Conservation (phyloP, 2,113 vertebrate species). For the Etheostoma cragini region DNA sequence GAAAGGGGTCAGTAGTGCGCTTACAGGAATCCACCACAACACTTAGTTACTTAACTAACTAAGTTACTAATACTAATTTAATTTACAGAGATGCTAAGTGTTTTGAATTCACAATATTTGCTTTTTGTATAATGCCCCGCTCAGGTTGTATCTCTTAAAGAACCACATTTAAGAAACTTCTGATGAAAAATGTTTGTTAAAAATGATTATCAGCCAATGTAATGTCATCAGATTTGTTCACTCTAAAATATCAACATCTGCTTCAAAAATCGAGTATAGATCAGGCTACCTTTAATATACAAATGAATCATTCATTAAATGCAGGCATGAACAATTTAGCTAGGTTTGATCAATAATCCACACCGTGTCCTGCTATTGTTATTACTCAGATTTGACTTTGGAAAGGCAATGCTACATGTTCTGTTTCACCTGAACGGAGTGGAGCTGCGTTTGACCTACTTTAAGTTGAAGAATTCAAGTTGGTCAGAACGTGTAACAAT, state of each 20-base stretch:
- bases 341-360: background rate
- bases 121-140: background rate
- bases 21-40: background rate
- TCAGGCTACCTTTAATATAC: background rate
- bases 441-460: slow-evolving; percentile 48
- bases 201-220: too few relatives aligned
- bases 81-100: background rate
- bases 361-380: background rate
- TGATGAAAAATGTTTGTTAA: too few relatives aligned
- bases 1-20: background rate
- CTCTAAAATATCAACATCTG: background rate
- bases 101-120: background rate
- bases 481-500: slow-evolving; percentile 46
- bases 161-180: too few relatives aligned
- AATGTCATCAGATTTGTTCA: background rate
- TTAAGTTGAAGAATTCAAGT: slow-evolving; percentile 48
- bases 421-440: background rate
- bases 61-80: background rate
- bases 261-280: background rate
- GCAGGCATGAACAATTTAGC: background rate
- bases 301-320: background rate
- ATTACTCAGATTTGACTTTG: background rate
- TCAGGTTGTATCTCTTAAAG: background rate
- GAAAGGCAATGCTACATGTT: background rate
- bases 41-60: too few relatives aligned